Conservation (phyloP, 1,140 invertebrate species). For the Aphelenchoides avenae region DNA sequence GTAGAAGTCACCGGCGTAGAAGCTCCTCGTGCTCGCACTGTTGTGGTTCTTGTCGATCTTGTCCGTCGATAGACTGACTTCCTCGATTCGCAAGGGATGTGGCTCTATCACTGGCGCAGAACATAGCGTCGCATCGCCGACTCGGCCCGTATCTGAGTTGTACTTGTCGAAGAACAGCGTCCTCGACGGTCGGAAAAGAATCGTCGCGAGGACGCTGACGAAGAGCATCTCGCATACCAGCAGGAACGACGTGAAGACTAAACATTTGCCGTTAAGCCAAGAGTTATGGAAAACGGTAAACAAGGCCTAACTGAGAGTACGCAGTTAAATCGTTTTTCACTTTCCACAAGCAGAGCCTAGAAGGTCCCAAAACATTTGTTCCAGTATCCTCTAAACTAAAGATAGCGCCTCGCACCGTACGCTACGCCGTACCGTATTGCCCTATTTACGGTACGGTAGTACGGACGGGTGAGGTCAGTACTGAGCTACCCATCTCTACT, state of each 20-base stretch:
- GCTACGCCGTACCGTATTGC: neutral
- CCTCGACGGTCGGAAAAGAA: constrained; percentile 24
- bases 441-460: too few relatives aligned
- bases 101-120: too few relatives aligned
- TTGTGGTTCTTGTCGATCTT: too few relatives aligned
- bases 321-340: neutral
- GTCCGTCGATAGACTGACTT: too few relatives aligned
- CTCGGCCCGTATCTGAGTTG: too few relatives aligned
- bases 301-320: neutral
- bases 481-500: neutral
- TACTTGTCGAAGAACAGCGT: too few relatives aligned
- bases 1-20: too few relatives aligned
- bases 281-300: neutral
- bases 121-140: too few relatives aligned
- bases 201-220: constrained; percentile 41
- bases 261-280: constrained; percentile 12
- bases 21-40: too few relatives aligned
- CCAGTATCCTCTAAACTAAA: neutral
- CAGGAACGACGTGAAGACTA: constrained; percentile 53
- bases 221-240: constrained; percentile 52
- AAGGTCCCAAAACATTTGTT: neutral
- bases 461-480: neutral
- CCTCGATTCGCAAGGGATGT: too few relatives aligned
- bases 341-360: neutral
- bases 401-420: neutral